A percentile compares a stretch with the other conserved stretches of the same genome.
These are phyloP conservation scores for Platalea minor DNA, from an alignment of 2,797 vertebrate genomes.

Conservation along the genomic window DNA sequence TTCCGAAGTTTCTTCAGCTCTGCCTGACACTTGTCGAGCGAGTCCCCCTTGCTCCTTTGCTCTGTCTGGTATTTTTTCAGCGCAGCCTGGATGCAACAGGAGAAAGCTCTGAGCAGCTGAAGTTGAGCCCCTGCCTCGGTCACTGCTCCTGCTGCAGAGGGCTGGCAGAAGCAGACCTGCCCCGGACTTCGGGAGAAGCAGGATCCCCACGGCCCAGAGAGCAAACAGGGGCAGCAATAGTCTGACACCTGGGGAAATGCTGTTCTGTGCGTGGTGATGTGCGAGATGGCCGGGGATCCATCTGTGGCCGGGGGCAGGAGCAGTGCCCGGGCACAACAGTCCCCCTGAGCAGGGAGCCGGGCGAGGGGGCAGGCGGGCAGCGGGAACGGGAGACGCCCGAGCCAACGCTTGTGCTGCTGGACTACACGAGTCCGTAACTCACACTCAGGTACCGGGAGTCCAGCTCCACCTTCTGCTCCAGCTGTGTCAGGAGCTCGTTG, in stretches of 20 bases:
- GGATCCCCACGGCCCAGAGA: fast-evolving
- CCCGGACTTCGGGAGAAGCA: fast-evolving
- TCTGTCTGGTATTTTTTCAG: constrained; percentile 97
- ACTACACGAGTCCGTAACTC: constrained; percentile 52
- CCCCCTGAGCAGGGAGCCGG: neutral
- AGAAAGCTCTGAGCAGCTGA: neutral
- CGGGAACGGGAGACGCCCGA: fast-evolving
- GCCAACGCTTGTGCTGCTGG: neutral
- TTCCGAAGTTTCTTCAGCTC: constrained; percentile 97
- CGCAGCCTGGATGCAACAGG: constrained; percentile 78
- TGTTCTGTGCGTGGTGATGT: fast-evolving
- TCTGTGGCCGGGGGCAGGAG: neutral
- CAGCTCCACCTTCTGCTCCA: constrained; percentile 98
- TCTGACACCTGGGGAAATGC: fast-evolving
- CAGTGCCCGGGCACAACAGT: fast-evolving
- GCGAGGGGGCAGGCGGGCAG: neutral
- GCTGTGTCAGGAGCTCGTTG: constrained; percentile 92
- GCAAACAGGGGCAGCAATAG: neutral
- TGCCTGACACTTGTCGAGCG: constrained; percentile 92
- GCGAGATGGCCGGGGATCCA: fast-evolving
- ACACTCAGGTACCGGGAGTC: constrained; percentile 95
- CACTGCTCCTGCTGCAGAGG: fast-evolving
- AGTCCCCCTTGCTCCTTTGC: constrained; percentile 92
- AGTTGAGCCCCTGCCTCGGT: fast-evolving
- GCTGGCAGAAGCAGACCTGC: neutral